Conservation (phyloP, 2,888 invertebrate genomes). For the Drosophila emarginata region DNA sequence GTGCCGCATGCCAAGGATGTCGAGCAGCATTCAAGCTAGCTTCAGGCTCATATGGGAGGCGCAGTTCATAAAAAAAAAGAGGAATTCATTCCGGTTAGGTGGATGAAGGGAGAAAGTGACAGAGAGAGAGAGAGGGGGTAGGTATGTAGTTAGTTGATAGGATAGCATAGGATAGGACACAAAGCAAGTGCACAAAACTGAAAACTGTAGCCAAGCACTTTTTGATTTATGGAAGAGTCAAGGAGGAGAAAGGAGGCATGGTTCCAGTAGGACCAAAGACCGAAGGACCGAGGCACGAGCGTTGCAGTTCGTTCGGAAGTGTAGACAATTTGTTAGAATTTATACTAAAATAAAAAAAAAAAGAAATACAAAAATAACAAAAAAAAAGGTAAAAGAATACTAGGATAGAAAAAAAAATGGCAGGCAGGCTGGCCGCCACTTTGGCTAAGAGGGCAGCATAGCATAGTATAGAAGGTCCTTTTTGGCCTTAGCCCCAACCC, state of each 20-base stretch:
- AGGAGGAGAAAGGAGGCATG: constrained; percentile 24
- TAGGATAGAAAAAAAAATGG: background rate
- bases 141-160: constrained; percentile 4
- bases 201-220: constrained; percentile 77
- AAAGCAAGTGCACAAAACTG: constrained; percentile 75
- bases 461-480: background rate
- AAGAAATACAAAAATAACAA: constrained; percentile 20
- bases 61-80: constrained; percentile 62
- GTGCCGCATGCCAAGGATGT: constrained; percentile 72
- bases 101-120: background rate
- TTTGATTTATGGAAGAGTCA: constrained; percentile 63
- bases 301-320: constrained; percentile 63
- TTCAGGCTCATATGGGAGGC: constrained; percentile 7
- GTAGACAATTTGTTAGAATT: constrained; percentile 78
- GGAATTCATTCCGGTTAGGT: constrained; percentile 16
- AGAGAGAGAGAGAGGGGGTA: no score
- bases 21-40: constrained; percentile 52
- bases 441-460: constrained; percentile 7
- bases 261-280: background rate
- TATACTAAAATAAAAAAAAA: constrained; percentile 63
- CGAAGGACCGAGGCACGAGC: constrained; percentile 13
- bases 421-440: background rate
- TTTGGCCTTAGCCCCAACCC: background rate
- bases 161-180: constrained; percentile 49
- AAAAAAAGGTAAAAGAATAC: background rate